A percentile compares a stretch with the other conserved stretches of the same genome.
Conservation (phyloP, 2,797 vertebrate species). For the Tarsius wallacei region DNA sequence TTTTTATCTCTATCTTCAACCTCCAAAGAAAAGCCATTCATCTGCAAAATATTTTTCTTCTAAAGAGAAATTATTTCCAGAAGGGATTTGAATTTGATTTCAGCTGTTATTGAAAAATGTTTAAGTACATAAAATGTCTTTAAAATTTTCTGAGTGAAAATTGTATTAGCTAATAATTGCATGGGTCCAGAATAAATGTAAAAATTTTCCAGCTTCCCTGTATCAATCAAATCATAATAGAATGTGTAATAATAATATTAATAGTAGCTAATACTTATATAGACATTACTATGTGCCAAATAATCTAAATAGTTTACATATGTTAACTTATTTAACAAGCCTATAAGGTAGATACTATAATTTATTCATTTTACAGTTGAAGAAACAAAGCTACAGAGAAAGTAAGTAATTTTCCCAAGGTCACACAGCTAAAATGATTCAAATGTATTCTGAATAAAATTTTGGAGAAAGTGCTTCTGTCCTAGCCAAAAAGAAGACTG, state of each 20-base stretch:
- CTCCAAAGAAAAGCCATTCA: not conserved
- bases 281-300: not conserved
- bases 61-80: constrained; percentile 41
- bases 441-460: constrained; percentile 61
- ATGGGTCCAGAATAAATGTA: constrained; percentile 47
- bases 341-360: not conserved
- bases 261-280: constrained; percentile 5
- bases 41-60: constrained; percentile 28
- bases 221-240: constrained; percentile 39
- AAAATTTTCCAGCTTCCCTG: constrained; percentile 3
- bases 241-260: not conserved
- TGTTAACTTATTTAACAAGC: constrained; percentile 9
- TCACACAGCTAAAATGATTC: constrained; percentile 61
- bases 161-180: constrained; percentile 29
- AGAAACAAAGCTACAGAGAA: constrained; percentile 48
- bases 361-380: constrained; percentile 31
- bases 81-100: constrained; percentile 43
- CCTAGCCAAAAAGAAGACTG: constrained; percentile 77
- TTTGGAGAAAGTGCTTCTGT: constrained; percentile 62
- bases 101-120: constrained; percentile 60
- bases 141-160: not conserved
- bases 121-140: constrained; percentile 24
- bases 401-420: constrained; percentile 68
- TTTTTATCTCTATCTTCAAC: constrained; percentile 30
- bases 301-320: constrained; percentile 28